Evolutionary conservation across 2,113 vertebrate species (phyloP).

Genomic region (Silurus asotus): DNA sequence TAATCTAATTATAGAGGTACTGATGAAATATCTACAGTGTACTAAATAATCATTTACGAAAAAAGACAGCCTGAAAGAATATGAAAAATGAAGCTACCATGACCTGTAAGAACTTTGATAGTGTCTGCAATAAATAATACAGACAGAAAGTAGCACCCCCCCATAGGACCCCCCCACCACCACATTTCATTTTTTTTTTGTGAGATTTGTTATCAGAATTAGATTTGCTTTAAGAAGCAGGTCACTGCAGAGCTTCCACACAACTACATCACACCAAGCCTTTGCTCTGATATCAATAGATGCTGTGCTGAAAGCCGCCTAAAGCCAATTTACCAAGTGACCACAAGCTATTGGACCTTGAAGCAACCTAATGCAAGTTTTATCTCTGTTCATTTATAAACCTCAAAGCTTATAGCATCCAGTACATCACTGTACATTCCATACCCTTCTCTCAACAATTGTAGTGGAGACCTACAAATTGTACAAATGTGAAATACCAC

Average conservation of each 20-base stretch:
- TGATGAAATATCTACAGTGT: slow-evolving; percentile 24
- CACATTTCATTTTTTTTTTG: not conserved
- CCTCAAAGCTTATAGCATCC: not conserved
- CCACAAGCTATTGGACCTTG: not conserved
- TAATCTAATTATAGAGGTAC: slow-evolving; percentile 5
- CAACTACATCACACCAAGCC: not conserved
- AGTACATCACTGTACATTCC: too few relatives aligned
- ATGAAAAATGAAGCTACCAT: slow-evolving; percentile 39
- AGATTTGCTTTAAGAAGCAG: slow-evolving; percentile 24
- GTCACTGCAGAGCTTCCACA: not conserved
- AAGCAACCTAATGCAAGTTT: slow-evolving; percentile 3
- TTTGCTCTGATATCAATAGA: not conserved
- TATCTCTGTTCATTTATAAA: not conserved
- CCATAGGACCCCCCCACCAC: too few relatives aligned
- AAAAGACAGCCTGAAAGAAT: slow-evolving; percentile 7
- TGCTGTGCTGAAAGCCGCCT: not conserved
- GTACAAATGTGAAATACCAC: not conserved
- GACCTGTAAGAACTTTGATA: slow-evolving; percentile 30
- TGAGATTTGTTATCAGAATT: slow-evolving; percentile 10
- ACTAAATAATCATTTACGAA: slow-evolving; percentile 6
- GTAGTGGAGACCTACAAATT: not conserved
- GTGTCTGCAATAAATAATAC: slow-evolving; percentile 57
- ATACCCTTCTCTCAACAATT: too few relatives aligned
- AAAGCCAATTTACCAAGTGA: not conserved
- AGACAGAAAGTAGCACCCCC: slow-evolving; percentile 29